phyloP scores from a whole-genome alignment of 2,113 vertebrate species.

The Ginglymostoma cirratum region DNA sequence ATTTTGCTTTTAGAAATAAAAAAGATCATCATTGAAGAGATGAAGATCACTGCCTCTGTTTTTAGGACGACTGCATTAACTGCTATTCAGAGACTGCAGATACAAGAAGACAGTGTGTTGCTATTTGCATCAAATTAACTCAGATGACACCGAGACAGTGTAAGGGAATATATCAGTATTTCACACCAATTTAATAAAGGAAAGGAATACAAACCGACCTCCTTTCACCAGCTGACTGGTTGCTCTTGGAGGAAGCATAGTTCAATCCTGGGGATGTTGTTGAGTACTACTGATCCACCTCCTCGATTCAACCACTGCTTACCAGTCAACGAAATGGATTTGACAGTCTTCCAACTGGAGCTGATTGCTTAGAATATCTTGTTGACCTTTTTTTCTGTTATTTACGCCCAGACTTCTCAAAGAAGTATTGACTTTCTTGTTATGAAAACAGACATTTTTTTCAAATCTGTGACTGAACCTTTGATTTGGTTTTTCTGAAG shows the following conservation, averaged over 20 bases:
- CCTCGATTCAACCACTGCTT: neutral
- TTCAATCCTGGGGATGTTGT: neutral
- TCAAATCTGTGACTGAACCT: neutral
- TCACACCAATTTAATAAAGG: neutral
- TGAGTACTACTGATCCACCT: neutral
- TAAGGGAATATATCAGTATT: neutral
- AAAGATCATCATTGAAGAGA: neutral
- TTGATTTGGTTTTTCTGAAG: neutral
- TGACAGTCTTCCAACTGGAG: conserved; percentile 15
- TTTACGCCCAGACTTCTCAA: neutral
- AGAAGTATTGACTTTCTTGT: neutral
- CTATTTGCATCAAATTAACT: neutral
- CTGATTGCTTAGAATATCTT: conserved; percentile 16
- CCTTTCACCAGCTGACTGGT: neutral
- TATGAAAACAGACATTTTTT: neutral
- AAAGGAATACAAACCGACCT: neutral
- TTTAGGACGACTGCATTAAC: neutral
- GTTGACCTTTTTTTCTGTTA: neutral
- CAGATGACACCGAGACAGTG: neutral
- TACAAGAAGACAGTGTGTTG: neutral
- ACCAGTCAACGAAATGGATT: neutral
- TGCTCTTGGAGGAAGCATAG: neutral
- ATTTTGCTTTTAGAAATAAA: neutral
- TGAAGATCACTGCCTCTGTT: neutral
- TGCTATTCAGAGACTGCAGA: neutral